A percentile compares a stretch with the other conserved stretches of the same genome.
phyloP scores from a whole-genome alignment of 2,113 vertebrate species.

The Menidia beryllina region DNA sequence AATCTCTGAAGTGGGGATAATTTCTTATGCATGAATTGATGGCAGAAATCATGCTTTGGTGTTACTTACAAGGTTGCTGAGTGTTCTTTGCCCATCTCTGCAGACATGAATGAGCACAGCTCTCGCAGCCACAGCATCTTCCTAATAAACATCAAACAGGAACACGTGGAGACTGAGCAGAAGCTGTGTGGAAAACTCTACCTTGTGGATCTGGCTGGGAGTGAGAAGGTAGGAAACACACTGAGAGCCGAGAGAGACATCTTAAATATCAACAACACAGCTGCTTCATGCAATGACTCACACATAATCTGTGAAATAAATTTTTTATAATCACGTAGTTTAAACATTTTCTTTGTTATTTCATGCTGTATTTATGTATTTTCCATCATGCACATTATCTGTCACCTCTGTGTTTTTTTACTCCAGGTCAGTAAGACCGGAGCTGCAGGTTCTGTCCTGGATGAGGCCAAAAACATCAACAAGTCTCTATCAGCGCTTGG shows the following conservation, averaged over 20 bases:
- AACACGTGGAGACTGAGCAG: slow-evolving; percentile 92
- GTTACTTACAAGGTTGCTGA: too few relatives aligned
- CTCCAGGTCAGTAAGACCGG: slow-evolving; percentile 92
- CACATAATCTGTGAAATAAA: background rate
- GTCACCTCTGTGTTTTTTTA: slow-evolving; percentile 1
- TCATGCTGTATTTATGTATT: background rate
- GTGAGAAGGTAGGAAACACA: slow-evolving; percentile 86
- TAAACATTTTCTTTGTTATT: background rate
- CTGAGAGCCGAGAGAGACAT: background rate
- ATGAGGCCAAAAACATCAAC: slow-evolving; percentile 96
- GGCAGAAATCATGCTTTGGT: too few relatives aligned
- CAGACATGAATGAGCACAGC: slow-evolving; percentile 95
- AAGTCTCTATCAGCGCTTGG: slow-evolving; percentile 93
- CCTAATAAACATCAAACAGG: slow-evolving; percentile 95
- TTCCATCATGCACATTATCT: background rate
- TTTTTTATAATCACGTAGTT: background rate
- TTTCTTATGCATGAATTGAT: too few relatives aligned
- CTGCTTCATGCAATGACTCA: background rate
- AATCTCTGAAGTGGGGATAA: too few relatives aligned
- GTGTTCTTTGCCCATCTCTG: background rate
- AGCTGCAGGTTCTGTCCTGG: slow-evolving; percentile 89
- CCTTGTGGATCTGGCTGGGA: slow-evolving; percentile 91
- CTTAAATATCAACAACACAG: background rate
- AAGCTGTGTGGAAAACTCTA: slow-evolving; percentile 93
- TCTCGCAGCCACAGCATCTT: slow-evolving; percentile 94